Evolutionary conservation across 2,113 vertebrate species (phyloP).

Genomic region (Pangasianodon gigas): DNA sequence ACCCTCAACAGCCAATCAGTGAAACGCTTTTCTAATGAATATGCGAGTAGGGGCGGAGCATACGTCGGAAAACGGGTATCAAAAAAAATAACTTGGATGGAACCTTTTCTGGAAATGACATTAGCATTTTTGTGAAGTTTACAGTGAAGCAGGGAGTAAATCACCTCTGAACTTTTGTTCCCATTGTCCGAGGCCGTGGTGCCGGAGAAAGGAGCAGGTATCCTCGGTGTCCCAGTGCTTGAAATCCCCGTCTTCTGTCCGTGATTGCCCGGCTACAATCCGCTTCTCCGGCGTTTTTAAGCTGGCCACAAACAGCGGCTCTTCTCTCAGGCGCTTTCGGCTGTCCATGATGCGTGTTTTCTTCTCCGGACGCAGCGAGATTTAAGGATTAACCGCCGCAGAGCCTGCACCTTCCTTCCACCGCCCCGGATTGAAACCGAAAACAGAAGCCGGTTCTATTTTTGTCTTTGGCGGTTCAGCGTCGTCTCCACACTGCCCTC

Average conservation of each 20-base stretch:
- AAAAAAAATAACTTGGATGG: fast-evolving
- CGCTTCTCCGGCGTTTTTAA: constrained; percentile 10
- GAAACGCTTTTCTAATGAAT: not conserved
- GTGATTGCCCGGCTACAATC: no score
- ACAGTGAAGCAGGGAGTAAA: not conserved
- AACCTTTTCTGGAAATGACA: not conserved
- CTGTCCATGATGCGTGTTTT: not conserved
- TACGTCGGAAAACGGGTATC: not conserved
- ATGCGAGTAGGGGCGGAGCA: not conserved
- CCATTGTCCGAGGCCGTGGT: constrained; percentile 62
- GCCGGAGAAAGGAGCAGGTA: constrained; percentile 61
- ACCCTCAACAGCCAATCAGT: not conserved
- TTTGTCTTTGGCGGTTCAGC: constrained; percentile 35
- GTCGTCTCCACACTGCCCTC: not conserved
- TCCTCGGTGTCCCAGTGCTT: constrained; percentile 65
- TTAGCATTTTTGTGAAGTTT: not conserved
- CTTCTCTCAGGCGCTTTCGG: constrained; percentile 13
- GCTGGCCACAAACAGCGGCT: not conserved
- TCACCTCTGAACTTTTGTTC: constrained; percentile 66
- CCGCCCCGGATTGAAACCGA: not conserved
- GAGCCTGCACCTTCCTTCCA: not conserved
- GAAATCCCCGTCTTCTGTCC: constrained; percentile 14
- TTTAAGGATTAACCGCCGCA: not conserved
- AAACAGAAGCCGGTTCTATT: not conserved
- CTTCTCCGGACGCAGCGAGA: not conserved